phyloP scores from a whole-genome alignment of 2,888 invertebrate genomes.

The Conchocele bisecta region DNA sequence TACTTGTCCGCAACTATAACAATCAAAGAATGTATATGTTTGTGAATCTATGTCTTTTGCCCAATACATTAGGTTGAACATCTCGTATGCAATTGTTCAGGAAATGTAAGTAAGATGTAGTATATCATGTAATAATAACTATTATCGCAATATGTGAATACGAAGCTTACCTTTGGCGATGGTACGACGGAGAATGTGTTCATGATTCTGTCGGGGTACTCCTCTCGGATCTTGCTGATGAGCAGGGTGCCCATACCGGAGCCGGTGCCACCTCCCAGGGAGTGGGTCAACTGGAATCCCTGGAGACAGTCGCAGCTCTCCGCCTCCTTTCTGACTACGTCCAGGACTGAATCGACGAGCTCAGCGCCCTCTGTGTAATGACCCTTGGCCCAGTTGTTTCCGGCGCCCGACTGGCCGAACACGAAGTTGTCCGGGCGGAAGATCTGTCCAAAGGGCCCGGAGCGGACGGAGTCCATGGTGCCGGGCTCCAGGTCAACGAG shows the following conservation, averaged over 20 bases:
- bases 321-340: slow-evolving; percentile 77
- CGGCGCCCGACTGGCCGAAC: slow-evolving; percentile 88
- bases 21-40: too few relatives aligned
- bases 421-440: slow-evolving; percentile 97
- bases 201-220: slow-evolving; percentile 99
- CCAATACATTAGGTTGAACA: too few relatives aligned
- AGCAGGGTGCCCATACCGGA: slow-evolving; percentile 94
- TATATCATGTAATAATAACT: too few relatives aligned
- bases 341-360: too few relatives aligned
- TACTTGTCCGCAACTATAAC: too few relatives aligned
- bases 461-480: slow-evolving; percentile 97
- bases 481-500: slow-evolving; percentile 96
- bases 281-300: slow-evolving; percentile 83
- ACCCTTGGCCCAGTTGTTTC: slow-evolving; percentile 91
- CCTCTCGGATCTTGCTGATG: slow-evolving; percentile 98
- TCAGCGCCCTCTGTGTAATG: too few relatives aligned
- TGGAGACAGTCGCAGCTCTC: slow-evolving; percentile 78
- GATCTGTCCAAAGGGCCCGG: slow-evolving; percentile 94
- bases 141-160: too few relatives aligned
- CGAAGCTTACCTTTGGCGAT: slow-evolving; percentile 89
- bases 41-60: too few relatives aligned
- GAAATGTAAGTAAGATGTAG: too few relatives aligned
- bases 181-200: slow-evolving; percentile 97
- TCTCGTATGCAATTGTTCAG: too few relatives aligned
- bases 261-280: slow-evolving; percentile 94